Evolutionary conservation across 2,113 vertebrate species (phyloP).

Genomic region (Notarius lentiginosus): DNA sequence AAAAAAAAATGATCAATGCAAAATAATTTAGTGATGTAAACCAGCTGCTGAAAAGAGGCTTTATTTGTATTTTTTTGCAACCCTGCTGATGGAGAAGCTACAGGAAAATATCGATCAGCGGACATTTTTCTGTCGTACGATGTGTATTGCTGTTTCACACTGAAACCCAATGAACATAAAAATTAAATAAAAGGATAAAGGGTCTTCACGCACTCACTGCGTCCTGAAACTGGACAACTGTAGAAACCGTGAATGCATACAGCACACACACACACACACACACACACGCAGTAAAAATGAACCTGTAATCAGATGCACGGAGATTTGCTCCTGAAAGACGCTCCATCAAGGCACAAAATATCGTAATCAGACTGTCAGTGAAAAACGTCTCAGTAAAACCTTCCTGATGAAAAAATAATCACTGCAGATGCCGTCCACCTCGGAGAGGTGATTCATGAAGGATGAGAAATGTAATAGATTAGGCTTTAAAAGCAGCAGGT

Average conservation of each 20-base stretch:
- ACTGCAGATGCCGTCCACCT: neutral
- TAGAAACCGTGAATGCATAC: neutral
- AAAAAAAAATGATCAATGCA: neutral
- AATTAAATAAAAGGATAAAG: neutral
- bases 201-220: neutral
- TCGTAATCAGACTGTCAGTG: neutral
- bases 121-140: neutral
- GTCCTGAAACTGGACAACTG: neutral
- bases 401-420: neutral
- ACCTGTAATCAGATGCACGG: neutral
- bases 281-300: neutral
- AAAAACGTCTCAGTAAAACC: neutral
- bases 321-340: neutral
- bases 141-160: too few relatives aligned
- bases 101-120: neutral
- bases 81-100: neutral
- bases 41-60: neutral
- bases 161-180: neutral
- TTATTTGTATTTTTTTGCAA: too few relatives aligned
- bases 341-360: neutral
- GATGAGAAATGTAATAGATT: neutral
- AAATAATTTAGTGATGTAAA: neutral
- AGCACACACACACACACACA: neutral
- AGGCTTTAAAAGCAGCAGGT: conserved; percentile 6
- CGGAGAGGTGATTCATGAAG: neutral